Conservation (phyloP, 2,797 vertebrate species). For the Stomatorhinus walkeri region DNA sequence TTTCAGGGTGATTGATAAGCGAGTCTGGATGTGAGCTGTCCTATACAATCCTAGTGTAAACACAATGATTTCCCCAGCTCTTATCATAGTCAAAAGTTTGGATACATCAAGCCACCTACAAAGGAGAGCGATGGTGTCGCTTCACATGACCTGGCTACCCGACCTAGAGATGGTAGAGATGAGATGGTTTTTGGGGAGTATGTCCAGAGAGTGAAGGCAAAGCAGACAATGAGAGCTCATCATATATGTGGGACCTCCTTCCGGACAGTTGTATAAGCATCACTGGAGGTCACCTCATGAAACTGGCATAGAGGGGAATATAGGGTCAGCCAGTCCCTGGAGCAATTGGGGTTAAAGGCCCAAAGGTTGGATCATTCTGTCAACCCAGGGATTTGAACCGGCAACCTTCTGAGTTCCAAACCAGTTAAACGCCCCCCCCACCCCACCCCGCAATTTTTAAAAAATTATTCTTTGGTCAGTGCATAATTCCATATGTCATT, state of each 20-base stretch:
- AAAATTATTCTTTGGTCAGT: not conserved
- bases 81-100: not conserved
- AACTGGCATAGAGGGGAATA: not conserved
- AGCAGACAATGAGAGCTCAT: not conserved
- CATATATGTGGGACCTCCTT: not conserved
- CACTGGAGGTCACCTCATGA: not conserved
- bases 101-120: not conserved
- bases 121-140: not conserved
- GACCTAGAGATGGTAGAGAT: not conserved
- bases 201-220: not conserved
- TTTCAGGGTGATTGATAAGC: not conserved
- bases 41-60: not conserved
- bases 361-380: not conserved
- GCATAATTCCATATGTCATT: not conserved
- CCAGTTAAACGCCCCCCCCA: not conserved
- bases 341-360: not conserved
- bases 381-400: not conserved
- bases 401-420: not conserved
- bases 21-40: not conserved
- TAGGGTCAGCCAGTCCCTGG: not conserved
- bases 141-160: not conserved
- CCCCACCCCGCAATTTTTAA: no score
- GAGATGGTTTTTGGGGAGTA: not conserved
- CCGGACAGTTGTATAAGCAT: not conserved
- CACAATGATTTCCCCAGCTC: not conserved